Evolutionary conservation across 1,140 invertebrate species (phyloP).

Genomic region (Philotrypesis tridentata): DNA sequence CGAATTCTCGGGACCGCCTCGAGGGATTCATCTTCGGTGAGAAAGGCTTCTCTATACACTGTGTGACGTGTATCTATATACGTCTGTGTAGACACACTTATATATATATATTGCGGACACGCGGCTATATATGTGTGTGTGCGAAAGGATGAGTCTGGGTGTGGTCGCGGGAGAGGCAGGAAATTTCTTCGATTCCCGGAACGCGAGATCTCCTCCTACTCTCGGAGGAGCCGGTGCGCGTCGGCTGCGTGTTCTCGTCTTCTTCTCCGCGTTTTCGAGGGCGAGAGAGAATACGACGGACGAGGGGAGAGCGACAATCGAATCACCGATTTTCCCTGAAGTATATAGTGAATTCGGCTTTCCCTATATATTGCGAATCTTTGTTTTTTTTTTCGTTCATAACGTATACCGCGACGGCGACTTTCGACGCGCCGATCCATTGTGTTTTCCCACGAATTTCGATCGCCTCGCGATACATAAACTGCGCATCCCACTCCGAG

Average conservation of each 20-base stretch:
- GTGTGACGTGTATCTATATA: background rate
- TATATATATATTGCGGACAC: background rate
- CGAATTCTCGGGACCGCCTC: constrained; percentile 5
- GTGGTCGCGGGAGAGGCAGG: constrained; percentile 19
- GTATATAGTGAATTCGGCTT: background rate
- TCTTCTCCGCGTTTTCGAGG: background rate
- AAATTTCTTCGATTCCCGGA: constrained; percentile 46
- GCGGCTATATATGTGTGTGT: too few relatives aligned
- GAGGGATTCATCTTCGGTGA: background rate
- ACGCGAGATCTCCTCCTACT: constrained; percentile 16
- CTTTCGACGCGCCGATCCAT: too few relatives aligned
- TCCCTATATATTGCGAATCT: too few relatives aligned
- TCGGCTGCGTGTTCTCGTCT: background rate
- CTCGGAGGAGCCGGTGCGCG: background rate
- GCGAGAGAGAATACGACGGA: background rate
- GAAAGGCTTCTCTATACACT: background rate
- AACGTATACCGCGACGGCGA: too few relatives aligned
- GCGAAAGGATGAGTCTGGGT: background rate
- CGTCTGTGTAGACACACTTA: background rate
- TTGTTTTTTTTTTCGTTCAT: too few relatives aligned
- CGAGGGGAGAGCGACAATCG: constrained; percentile 20
- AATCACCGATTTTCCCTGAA: constrained; percentile 11
- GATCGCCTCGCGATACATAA: too few relatives aligned
- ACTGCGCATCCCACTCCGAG: too few relatives aligned
- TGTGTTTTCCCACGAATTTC: too few relatives aligned